Evolutionary conservation across 2,888 invertebrate species (phyloP).

Genomic region (Antheraea yamamai): DNA sequence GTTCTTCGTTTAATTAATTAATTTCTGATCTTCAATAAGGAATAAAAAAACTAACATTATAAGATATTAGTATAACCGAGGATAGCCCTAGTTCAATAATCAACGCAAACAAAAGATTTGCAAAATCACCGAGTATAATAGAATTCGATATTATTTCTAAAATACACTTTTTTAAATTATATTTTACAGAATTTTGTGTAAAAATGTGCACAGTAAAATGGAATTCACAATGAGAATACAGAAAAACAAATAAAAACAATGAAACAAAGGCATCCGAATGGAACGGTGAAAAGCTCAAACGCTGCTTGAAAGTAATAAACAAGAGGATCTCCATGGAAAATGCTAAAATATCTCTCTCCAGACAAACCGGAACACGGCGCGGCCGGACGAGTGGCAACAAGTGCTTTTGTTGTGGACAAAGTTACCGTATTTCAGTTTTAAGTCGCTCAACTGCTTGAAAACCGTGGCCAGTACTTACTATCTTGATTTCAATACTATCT

Average conservation of each 20-base stretch:
- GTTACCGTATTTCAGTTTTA: conserved; percentile 18
- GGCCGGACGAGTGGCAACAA: conserved; percentile 30
- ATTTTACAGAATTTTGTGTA: background rate
- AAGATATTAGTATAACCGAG: too few relatives aligned
- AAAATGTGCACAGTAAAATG: background rate
- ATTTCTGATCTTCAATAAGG: too few relatives aligned
- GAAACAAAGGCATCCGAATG: conserved; percentile 8
- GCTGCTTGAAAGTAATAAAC: conserved; percentile 21
- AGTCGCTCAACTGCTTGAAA: conserved; percentile 13
- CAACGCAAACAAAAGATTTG: background rate
- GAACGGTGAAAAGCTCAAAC: conserved; percentile 16
- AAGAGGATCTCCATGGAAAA: conserved; percentile 21
- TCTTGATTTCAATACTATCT: background rate
- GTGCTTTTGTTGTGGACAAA: conserved; percentile 29
- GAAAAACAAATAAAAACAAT: background rate
- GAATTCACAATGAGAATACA: background rate
- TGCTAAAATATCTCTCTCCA: conserved; percentile 15
- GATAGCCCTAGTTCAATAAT: too few relatives aligned
- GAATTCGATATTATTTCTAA: background rate
- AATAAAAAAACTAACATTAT: too few relatives aligned
- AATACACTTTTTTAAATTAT: background rate
- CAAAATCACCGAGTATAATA: background rate
- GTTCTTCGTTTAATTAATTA: too few relatives aligned
- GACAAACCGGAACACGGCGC: conserved; percentile 6
- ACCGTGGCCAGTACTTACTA: background rate